A percentile compares a stretch with the other conserved stretches of the same genome.
These are phyloP conservation scores for Pachyramphus minor DNA, from an alignment of 2,113 vertebrate genomes.

Conservation along the genomic window DNA sequence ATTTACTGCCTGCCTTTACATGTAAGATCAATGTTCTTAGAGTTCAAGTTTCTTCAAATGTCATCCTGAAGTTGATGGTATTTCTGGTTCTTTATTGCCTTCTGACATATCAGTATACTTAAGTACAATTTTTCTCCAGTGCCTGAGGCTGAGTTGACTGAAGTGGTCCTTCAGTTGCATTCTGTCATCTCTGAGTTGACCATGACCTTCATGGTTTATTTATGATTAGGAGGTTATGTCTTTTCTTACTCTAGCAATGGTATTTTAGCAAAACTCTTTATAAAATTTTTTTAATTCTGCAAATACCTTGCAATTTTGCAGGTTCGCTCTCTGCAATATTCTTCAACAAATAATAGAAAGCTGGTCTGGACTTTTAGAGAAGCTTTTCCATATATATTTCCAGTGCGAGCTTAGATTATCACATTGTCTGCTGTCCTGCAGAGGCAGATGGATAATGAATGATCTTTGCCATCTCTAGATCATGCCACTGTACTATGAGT, in stretches of 20 bases:
- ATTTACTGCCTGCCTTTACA: slow-evolving; percentile 29
- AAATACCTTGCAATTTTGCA: background rate
- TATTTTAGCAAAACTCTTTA: background rate
- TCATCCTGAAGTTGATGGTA: slow-evolving; percentile 39
- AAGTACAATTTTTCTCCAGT: slow-evolving; percentile 53
- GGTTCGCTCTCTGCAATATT: background rate
- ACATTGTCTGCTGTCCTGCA: background rate
- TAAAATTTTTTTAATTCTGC: background rate
- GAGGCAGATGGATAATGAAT: background rate
- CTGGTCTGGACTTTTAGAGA: background rate
- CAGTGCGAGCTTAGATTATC: background rate
- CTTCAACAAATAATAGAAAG: background rate
- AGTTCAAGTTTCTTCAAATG: slow-evolving; percentile 27
- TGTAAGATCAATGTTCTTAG: slow-evolving; percentile 31
- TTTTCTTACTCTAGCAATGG: background rate
- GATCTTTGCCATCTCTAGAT: background rate
- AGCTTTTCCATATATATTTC: background rate
- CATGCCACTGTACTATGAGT: background rate
- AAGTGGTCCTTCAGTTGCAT: slow-evolving; percentile 47
- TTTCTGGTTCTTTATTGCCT: slow-evolving; percentile 56
- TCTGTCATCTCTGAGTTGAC: slow-evolving; percentile 53
- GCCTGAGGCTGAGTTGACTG: slow-evolving; percentile 50
- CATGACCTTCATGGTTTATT: slow-evolving; percentile 63
- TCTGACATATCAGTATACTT: slow-evolving; percentile 47
- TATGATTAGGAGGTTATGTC: slow-evolving; percentile 33